phyloP scores from a whole-genome alignment of 2,888 invertebrate genomes.

The Eristalis intricaria region DNA sequence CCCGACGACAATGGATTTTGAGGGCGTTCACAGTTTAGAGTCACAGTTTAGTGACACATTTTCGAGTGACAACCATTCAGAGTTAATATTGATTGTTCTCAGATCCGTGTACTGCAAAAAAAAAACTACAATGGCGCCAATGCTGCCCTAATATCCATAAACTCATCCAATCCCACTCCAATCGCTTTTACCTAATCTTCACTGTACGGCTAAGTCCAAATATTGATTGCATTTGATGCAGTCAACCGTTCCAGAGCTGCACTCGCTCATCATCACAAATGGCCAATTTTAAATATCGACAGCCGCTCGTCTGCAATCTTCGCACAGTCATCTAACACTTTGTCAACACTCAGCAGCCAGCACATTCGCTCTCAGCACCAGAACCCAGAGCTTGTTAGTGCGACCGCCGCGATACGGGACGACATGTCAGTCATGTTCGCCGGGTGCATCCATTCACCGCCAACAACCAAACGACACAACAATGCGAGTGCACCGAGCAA shows the following conservation, averaged over 20 bases:
- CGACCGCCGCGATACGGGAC: conserved; percentile 22
- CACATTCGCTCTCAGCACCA: conserved; percentile 42
- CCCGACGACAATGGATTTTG: too few relatives aligned
- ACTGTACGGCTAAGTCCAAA: too few relatives aligned
- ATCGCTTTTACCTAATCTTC: too few relatives aligned
- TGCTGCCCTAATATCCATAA: too few relatives aligned
- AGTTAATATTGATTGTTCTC: too few relatives aligned
- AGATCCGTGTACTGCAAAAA: too few relatives aligned
- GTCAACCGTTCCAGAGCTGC: not conserved
- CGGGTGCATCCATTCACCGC: conserved; percentile 27
- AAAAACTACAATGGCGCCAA: too few relatives aligned
- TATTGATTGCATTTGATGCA: too few relatives aligned
- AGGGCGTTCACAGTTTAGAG: too few relatives aligned
- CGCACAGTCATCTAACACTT: conserved; percentile 60
- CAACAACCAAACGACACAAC: conserved; percentile 41
- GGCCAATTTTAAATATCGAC: not conserved
- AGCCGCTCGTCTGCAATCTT: not conserved
- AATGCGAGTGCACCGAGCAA: conserved; percentile 25
- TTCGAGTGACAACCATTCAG: too few relatives aligned
- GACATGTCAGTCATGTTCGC: conserved; percentile 66
- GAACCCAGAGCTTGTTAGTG: conserved; percentile 54
- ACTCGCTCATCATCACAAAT: not conserved
- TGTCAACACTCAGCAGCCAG: conserved; percentile 42
- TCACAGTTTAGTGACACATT: too few relatives aligned
- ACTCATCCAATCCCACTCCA: too few relatives aligned